A percentile compares a stretch with the other conserved stretches of the same genome.
phyloP scores from a whole-genome alignment of 2,797 vertebrate species.

The Enteromius afrohamiltoni region DNA sequence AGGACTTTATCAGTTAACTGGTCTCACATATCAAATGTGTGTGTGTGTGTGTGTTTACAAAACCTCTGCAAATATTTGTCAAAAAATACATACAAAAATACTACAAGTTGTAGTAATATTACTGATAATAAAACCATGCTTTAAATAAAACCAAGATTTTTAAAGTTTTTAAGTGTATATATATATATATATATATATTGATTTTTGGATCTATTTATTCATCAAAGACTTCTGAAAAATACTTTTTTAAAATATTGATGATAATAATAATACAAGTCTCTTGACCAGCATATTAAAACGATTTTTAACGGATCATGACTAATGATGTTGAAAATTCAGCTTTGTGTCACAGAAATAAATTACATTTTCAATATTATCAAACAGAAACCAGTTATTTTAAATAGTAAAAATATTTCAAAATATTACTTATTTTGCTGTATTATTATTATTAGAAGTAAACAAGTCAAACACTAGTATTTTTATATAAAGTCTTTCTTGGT shows the following conservation, averaged over 20 bases:
- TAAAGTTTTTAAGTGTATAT: too few species aligned
- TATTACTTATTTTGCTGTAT: neutral
- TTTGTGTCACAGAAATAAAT: neutral
- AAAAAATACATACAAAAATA: neutral
- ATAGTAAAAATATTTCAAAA: too few species aligned
- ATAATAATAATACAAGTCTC: neutral
- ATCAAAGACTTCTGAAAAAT: neutral
- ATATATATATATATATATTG: too few species aligned
- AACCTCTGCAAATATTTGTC: neutral
- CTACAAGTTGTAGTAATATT: neutral
- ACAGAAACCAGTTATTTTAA: neutral
- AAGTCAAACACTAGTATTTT: neutral
- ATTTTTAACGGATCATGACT: too few species aligned
- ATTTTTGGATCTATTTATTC: neutral
- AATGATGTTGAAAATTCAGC: neutral
- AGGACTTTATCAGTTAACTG: neutral
- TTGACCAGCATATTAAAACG: neutral
- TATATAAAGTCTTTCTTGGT: neutral
- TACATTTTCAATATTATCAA: neutral
- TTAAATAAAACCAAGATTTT: too few species aligned
- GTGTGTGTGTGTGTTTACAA: neutral
- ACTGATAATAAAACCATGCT: too few species aligned
- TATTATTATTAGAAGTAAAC: too few species aligned
- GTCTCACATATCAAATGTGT: constrained; percentile 69
- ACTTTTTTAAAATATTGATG: neutral